Evolutionary conservation across 2,888 invertebrate species (phyloP).

Genomic region (Hecatera dysodea): DNA sequence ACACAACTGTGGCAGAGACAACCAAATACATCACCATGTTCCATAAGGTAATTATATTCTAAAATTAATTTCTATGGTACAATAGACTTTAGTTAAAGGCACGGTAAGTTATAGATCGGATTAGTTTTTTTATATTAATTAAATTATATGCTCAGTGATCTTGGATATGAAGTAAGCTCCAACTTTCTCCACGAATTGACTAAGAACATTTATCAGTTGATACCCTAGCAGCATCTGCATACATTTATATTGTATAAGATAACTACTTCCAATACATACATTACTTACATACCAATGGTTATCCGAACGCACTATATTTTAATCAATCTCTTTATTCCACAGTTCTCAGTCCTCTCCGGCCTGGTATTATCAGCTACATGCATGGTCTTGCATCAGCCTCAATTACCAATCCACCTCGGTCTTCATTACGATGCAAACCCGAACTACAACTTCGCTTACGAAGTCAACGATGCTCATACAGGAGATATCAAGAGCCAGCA

Average conservation of each 20-base stretch:
- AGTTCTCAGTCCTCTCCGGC: slow-evolving; percentile 72
- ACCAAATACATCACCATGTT: slow-evolving; percentile 71
- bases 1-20: slow-evolving; percentile 54
- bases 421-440: slow-evolving; percentile 75
- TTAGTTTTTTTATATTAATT: not conserved
- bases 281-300: not conserved
- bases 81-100: not conserved
- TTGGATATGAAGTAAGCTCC: not conserved
- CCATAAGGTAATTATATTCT: slow-evolving; percentile 72
- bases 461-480: slow-evolving; percentile 88
- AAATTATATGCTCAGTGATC: slow-evolving; percentile 16
- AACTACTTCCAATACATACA: too few species aligned
- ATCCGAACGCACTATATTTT: not conserved
- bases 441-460: slow-evolving; percentile 90
- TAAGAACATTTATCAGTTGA: not conserved
- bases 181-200: not conserved
- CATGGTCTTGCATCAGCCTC: slow-evolving; percentile 80
- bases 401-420: slow-evolving; percentile 65
- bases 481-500: slow-evolving; percentile 90
- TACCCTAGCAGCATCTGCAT: too few species aligned
- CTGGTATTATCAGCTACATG: slow-evolving; percentile 80
- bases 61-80: slow-evolving; percentile 14
- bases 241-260: too few species aligned
- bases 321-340: slow-evolving; percentile 43
- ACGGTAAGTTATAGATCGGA: not conserved